Evolutionary conservation across 2,113 vertebrate genomes (phyloP), one percentile per base, ranked within the genome.

Genomic region (Coptodon bakossiorum): DNA sequence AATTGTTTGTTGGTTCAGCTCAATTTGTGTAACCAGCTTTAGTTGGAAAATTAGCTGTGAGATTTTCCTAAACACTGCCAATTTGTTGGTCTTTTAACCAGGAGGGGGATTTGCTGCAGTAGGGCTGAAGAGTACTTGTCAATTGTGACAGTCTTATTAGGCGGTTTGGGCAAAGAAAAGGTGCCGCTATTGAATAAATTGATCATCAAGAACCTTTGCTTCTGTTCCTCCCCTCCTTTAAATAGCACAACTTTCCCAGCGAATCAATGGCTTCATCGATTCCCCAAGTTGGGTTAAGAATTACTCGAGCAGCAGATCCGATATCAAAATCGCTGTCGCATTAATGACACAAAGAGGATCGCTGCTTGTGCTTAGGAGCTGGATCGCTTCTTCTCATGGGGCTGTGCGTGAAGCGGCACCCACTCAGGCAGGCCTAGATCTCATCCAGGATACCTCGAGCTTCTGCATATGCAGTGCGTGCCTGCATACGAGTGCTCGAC

Each of bases 1-100:
- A 90, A 94, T 95, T 95, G 94, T 95, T 93, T 96, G 94, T 94
- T 95, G 93, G 92, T 94, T 94, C 86, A 91, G 95, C 94, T 94
- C 90, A 93, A 92, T 94, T 95, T 94, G 89, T 94, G 89, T 93
- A 90, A 94, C 93, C 93, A 94, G 94, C 93, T 94, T 96, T 96
- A 84, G 91, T 83, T 52, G 80, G 83, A 84, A 94, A 91, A 94
- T 95, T 94, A 94, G 90, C 94, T 86, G 57, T 73, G 90, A 95
- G 94, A 93, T 94, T 94, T 94, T 92, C 61, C 91, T 92, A 92
- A 94, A 95, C 73, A 56, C 91, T 91, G 92, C 87, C 88, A 94
- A 89, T 94, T 90, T 95, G 93, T 93, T 92, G 89, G 89, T 90
- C 80, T 94, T 86, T 90, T 82, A 90, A 94, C 86, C 90, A 63